Evolutionary conservation across 2,888 invertebrate genomes (phyloP), one percentile per base, ranked within the genome.

Genomic region (Megaustenia siamemsis): DNA sequence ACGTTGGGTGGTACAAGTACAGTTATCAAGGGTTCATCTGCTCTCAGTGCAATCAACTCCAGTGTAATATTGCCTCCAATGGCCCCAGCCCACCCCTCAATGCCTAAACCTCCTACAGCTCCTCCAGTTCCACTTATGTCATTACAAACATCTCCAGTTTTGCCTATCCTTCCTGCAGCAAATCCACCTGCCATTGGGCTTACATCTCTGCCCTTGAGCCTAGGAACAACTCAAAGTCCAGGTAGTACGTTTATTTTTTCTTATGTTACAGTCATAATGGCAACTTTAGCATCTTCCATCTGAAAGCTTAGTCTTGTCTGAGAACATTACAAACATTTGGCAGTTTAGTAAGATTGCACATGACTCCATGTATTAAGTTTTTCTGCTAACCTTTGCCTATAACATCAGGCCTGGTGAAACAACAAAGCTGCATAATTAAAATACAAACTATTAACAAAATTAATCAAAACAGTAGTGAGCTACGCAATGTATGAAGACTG

Each of bases 1-100:
- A 89, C 90, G 32, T 86, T 92, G 28, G 91, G 91, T 38, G 88
- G 87, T 32, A 85, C 78, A 18, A 78, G 86, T 8, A 75, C 84
- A 71, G 84, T 84, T 28, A 81, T 85, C 24, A 81, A 84, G 45
- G 71, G 83, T 40, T 73, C 86, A 28, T 40, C 83, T 3, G 80
- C 87, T n/a, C 86, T 85, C 10, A 82, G 86, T 15, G 76, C 88
- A 28, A 87, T 85, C 2, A 82, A 86, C 24, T 79, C 87, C 45
- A 82, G 87, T 18, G 77, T 88, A 28, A 75, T 85, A 53, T 73
- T 81, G 68, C 82, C 85, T 66, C 86, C 86, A 68, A 77, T 86
- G 66, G 83, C 83, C 24, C 69, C 86, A 43, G 71, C 80, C 38
- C 84, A 82, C 38, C 83, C 88, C 40, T 84, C 86, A 0, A 86